Base-by-base conservation (phyloP, 2,113 vertebrate species). In the Nothocercus nigrocapillus region DNA sequence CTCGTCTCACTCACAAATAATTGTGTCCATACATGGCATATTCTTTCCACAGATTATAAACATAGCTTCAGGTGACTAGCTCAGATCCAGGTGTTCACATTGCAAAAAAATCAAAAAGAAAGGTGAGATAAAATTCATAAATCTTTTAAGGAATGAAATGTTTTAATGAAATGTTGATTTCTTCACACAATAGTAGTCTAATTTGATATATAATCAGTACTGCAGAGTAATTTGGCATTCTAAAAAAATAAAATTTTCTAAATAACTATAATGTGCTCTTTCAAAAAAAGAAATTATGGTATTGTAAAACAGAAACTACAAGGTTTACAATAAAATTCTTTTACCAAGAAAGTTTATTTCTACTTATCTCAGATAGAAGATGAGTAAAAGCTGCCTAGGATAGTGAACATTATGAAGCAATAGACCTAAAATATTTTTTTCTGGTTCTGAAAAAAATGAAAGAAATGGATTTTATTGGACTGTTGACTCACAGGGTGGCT, bases 331-430 rank as follows among this genome's bases (percentile, higher is more conserved):
- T 40, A 38, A 78, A 42, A 73, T 49, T 73, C 21, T 9, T 17
- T 17, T 44, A 56, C 11, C 3, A 53, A 53, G 9, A 75, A 3
- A 69, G 32, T 20, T 63, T 42, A 7, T 32, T 18, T 78, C n/a
- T 42, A 8, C 4, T 85, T 68, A 40, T 30, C 58, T 82, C 47
- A 64, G 10, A 25, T 18, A 82, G 25, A 5, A 91, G 62, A 86
- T 61, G 3, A 0, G 0, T 36, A 3, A 30, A 45, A 73, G 85
- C 28, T 74, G 14, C 13, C 19, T 61, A 49, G 2, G 2, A 8
- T 67, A 82, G 40, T 36, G 24, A 81, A 56, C 4, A 11, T 21
- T 51, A 32, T 36, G 42, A 84, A 77, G 27, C 82, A 62, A 77
- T 44, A 73, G 16, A 58, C 14, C 2, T 21, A 9, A 82, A 85